Percentiles rank a stretch among this genome's conserved stretches.
These are phyloP conservation scores for Eidolon helvum DNA, from an alignment of 2,113 vertebrate genomes.

Conservation along the genomic window DNA sequence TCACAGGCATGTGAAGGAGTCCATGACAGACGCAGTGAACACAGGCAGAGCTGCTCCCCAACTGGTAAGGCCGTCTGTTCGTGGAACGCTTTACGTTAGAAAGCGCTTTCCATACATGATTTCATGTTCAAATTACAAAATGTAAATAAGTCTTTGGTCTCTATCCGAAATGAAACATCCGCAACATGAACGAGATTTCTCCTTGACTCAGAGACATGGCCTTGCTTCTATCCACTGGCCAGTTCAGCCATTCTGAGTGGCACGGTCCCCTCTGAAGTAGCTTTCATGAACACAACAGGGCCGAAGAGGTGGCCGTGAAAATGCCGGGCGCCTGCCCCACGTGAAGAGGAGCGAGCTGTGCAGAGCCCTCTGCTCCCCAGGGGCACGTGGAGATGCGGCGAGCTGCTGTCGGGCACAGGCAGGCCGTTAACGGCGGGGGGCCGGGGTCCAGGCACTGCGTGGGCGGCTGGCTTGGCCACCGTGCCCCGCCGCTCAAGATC, in stretches of 20 bases:
- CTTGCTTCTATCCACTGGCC: background rate
- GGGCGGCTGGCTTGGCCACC: no score
- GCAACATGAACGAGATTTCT: background rate
- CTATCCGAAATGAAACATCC: background rate
- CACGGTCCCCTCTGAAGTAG: background rate
- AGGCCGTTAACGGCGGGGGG: background rate
- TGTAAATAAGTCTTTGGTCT: background rate
- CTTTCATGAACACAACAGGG: accelerated
- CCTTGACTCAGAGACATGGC: no score
- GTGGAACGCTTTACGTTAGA: background rate
- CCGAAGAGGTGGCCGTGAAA: background rate
- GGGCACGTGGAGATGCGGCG: no score
- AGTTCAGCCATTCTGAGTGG: background rate
- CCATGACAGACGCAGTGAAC: background rate
- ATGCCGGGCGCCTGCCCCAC: background rate
- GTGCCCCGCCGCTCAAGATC: no score
- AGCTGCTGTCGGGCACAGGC: background rate
- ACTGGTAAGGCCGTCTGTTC: no score
- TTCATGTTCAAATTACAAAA: background rate
- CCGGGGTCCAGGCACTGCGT: no score
- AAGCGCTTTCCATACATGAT: background rate
- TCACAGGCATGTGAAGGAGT: background rate
- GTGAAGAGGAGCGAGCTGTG: no score
- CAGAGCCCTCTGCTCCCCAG: background rate
- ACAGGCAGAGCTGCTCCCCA: background rate